A percentile compares a stretch with the other conserved stretches of the same genome.
Conservation (phyloP, 2,113 vertebrate species). For the Tautogolabrus adspersus region DNA sequence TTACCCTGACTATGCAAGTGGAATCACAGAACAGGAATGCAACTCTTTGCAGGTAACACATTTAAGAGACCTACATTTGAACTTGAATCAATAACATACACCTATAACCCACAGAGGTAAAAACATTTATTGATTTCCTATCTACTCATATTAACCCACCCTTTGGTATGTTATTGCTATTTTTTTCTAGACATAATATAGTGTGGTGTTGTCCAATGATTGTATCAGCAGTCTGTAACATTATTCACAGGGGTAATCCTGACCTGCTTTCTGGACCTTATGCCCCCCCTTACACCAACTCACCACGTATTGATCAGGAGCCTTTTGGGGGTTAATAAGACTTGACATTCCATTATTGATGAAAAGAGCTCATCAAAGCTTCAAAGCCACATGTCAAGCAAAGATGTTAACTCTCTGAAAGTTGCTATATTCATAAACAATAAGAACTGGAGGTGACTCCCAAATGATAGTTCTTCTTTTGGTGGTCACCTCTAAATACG, state of each 20-base stretch:
- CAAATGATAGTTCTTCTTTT: conserved; percentile 39
- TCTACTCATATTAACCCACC: conserved; percentile 28
- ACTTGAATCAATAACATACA: background rate
- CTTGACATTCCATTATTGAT: conserved; percentile 81
- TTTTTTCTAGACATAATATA: conserved; percentile 56
- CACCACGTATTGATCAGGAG: conserved; percentile 69
- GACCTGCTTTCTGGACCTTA: conserved; percentile 78
- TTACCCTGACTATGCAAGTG: conserved; percentile 75
- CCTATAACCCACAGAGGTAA: background rate
- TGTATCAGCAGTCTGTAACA: conserved; percentile 70
- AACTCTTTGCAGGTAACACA: conserved; percentile 76
- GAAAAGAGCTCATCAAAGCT: conserved; percentile 76
- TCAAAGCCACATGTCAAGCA: conserved; percentile 46
- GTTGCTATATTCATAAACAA: conserved; percentile 66
- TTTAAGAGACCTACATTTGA: background rate
- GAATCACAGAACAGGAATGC: conserved; percentile 42
- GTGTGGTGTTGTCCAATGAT: conserved; percentile 64
- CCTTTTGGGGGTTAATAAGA: conserved; percentile 83
- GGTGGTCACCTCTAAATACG: conserved; percentile 63
- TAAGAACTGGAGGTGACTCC: conserved; percentile 16
- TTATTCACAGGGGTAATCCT: conserved; percentile 77
- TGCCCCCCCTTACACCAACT: conserved; percentile 70
- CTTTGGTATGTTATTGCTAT: conserved; percentile 21
- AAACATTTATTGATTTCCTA: conserved; percentile 18
- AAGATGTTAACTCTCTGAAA: conserved; percentile 44